Conservation (phyloP, 30 jellyfish, hydroid and myxozoan species). For the Hydra vulgaris region DNA sequence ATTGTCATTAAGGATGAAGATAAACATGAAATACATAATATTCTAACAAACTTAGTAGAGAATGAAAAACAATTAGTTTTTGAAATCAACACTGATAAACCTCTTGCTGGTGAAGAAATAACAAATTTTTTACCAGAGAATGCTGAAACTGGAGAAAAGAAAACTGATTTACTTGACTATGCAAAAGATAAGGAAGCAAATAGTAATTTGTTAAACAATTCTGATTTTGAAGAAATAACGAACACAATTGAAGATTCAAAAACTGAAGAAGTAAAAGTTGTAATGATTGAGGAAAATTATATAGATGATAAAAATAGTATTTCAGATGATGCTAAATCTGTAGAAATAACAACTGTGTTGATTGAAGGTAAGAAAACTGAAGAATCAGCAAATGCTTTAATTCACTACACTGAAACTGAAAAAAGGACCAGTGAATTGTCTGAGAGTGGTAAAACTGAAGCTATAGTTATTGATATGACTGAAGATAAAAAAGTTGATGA, state of each 20-base stretch:
- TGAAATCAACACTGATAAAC: background rate
- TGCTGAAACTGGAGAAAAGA: background rate
- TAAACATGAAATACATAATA: background rate
- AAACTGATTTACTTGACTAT: too few relatives aligned
- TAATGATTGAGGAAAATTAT: background rate
- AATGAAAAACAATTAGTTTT: background rate
- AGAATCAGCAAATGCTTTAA: background rate
- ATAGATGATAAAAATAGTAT: background rate
- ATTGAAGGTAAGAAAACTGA: conserved; percentile 6
- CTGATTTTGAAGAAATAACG: background rate
- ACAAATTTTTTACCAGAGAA: background rate
- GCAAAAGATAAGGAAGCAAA: too few relatives aligned
- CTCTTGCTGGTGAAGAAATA: background rate
- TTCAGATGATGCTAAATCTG: background rate
- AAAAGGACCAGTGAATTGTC: too few relatives aligned
- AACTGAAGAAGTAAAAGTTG: conserved; percentile 1
- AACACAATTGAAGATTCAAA: background rate
- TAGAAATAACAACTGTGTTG: background rate
- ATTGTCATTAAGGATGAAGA: conserved; percentile 14
- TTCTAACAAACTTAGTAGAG: background rate
- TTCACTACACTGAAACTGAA: background rate
- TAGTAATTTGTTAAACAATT: too few relatives aligned
- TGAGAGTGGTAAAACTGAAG: too few relatives aligned
- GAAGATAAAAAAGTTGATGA: background rate
- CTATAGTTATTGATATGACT: too few relatives aligned